Percentiles rank a stretch among this genome's conserved stretches.
Evolutionary conservation across 2,797 vertebrate genomes (phyloP).

Genomic region (Ptychobarbus kaznakovi): DNA sequence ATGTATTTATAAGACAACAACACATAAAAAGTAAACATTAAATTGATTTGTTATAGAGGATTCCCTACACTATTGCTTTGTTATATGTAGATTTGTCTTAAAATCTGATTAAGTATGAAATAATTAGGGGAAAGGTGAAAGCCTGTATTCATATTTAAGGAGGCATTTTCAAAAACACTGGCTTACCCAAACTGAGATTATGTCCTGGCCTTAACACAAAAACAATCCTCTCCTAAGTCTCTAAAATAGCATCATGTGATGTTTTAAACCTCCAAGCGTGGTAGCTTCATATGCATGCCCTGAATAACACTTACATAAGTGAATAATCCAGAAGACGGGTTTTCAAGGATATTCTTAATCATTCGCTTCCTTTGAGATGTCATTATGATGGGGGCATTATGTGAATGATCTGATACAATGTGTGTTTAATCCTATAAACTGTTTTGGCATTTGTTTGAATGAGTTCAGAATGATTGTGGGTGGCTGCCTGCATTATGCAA

Average conservation of each 20-base stretch:
- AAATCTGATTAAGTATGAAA: neutral
- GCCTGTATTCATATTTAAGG: neutral
- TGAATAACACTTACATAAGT: slow-evolving; percentile 35
- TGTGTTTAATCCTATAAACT: neutral
- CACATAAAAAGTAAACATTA: neutral
- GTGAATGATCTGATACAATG: neutral
- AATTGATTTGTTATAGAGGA: neutral
- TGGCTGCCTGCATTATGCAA: slow-evolving; percentile 5
- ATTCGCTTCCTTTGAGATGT: slow-evolving; percentile 6
- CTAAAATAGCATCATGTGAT: slow-evolving; percentile 33
- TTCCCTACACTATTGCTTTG: neutral
- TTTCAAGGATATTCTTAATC: slow-evolving; percentile 8
- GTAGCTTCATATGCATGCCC: slow-evolving; percentile 1
- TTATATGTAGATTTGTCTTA: neutral
- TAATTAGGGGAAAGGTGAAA: slow-evolving; percentile 6
- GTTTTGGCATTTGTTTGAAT: neutral
- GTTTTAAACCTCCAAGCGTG: slow-evolving; percentile 34
- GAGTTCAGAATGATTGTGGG: neutral
- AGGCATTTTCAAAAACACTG: neutral
- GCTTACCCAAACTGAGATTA: neutral
- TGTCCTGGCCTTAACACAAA: neutral
- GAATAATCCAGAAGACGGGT: neutral
- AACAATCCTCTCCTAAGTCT: slow-evolving; percentile 9
- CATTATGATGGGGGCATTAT: neutral
- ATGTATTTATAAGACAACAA: neutral